Evolutionary conservation across 2,113 vertebrate genomes (phyloP).

Genomic region (Propithecus coquereli): DNA sequence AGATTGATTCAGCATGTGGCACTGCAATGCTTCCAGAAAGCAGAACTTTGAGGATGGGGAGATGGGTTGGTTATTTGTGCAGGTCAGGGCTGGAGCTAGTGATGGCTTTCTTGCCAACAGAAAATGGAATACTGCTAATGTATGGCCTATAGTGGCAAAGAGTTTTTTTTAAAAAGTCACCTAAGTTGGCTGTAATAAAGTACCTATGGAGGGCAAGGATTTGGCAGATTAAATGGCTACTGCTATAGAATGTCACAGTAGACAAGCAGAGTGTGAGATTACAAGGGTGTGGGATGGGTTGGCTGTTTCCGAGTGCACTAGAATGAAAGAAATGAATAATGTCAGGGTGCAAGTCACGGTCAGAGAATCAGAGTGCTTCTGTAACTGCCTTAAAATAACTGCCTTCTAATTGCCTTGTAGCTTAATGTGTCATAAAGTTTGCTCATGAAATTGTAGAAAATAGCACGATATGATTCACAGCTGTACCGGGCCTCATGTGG

Average conservation of each 20-base stretch:
- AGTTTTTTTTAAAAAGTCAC: neutral
- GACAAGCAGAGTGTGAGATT: neutral
- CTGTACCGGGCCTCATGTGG: neutral
- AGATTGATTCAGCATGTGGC: neutral
- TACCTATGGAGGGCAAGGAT: neutral
- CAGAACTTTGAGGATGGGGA: neutral
- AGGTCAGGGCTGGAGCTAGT: neutral
- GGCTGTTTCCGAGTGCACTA: neutral
- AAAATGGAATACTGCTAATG: neutral
- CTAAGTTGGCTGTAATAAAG: neutral
- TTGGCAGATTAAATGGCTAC: neutral
- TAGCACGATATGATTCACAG: neutral
- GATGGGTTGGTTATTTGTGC: neutral
- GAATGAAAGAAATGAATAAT: neutral
- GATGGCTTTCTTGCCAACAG: neutral
- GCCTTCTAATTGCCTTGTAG: neutral
- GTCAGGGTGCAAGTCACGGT: neutral
- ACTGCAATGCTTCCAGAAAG: neutral
- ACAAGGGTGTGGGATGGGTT: neutral
- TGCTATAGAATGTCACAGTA: neutral
- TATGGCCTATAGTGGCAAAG: neutral
- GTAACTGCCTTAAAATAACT: neutral
- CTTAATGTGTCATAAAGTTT: neutral
- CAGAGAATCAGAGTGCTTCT: neutral
- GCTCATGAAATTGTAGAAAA: neutral